A percentile compares a stretch with the other conserved stretches of the same genome.
Conservation (phyloP, 2,113 vertebrate species). For the Lagopus muta region DNA sequence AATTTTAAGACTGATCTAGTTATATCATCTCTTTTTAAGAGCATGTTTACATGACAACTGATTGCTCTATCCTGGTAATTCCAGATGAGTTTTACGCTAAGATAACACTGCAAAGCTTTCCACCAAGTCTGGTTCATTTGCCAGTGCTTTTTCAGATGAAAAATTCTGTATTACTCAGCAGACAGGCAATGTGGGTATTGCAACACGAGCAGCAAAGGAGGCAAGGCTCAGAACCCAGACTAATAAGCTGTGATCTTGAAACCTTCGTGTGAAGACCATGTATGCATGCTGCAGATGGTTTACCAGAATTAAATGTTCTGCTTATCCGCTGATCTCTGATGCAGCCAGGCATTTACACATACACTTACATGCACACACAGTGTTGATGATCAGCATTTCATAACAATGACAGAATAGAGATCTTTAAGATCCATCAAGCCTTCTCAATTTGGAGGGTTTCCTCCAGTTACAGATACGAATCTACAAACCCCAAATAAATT, state of each 20-base stretch:
- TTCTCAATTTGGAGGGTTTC: neutral
- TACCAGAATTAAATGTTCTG: neutral
- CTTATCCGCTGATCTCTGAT: neutral
- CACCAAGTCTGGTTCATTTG: neutral
- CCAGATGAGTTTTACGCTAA: neutral
- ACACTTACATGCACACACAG: neutral
- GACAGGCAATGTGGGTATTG: rapidly evolving
- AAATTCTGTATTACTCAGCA: too few species aligned
- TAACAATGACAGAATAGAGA: neutral
- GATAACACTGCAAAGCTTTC: neutral
- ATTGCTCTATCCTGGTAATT: neutral
- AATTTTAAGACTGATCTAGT: neutral
- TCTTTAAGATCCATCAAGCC: neutral
- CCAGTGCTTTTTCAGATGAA: neutral
- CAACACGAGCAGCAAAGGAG: neutral
- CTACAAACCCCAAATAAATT: neutral
- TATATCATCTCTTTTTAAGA: neutral
- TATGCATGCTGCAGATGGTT: neutral
- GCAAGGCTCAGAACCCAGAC: neutral
- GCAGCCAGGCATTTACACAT: neutral
- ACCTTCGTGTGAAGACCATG: neutral
- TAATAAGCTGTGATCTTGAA: neutral
- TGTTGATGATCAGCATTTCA: neutral
- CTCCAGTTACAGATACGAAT: neutral
- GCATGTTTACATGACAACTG: neutral